phyloP scores from a whole-genome alignment of 2,797 vertebrate species.

The Staurois parvus region DNA sequence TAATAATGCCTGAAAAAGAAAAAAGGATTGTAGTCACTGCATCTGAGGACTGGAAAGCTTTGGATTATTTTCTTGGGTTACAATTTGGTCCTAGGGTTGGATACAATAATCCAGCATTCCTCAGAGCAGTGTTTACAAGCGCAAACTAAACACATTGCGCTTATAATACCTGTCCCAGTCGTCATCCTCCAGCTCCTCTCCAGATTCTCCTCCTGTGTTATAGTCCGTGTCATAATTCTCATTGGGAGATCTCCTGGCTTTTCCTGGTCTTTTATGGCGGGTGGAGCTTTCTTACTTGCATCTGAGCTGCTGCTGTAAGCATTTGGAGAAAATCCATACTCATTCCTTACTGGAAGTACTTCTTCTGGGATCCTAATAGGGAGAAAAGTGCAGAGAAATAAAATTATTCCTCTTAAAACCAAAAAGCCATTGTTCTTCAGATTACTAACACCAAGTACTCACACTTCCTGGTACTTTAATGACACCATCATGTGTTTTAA shows the following conservation, averaged over 20 bases:
- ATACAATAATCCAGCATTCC: too few relatives aligned
- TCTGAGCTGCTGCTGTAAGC: slow-evolving; percentile 74
- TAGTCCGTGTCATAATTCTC: slow-evolving; percentile 87
- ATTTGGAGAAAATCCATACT: slow-evolving; percentile 59
- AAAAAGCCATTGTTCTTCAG: neutral
- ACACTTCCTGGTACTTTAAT: too few relatives aligned
- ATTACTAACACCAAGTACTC: too few relatives aligned
- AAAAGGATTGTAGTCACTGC: too few relatives aligned
- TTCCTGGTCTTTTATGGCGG: slow-evolving; percentile 73
- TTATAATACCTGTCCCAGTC: slow-evolving; percentile 82
- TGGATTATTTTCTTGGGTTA: too few relatives aligned
- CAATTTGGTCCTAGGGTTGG: too few relatives aligned
- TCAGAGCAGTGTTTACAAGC: too few relatives aligned
- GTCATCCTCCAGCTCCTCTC: slow-evolving; percentile 88
- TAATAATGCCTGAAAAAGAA: too few relatives aligned
- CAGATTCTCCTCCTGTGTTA: slow-evolving; percentile 84
- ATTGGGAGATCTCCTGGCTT: slow-evolving; percentile 66
- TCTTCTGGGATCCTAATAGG: slow-evolving; percentile 66
- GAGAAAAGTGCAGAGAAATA: neutral
- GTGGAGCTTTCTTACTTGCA: slow-evolving; percentile 64
- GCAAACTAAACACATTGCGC: neutral
- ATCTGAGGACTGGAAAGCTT: too few relatives aligned
- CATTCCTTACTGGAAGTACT: slow-evolving; percentile 67
- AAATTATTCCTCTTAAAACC: neutral
- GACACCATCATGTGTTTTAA: too few relatives aligned